Evolutionary conservation across 2,888 invertebrate species (phyloP).

Genomic region (Cephus sareptanus): DNA sequence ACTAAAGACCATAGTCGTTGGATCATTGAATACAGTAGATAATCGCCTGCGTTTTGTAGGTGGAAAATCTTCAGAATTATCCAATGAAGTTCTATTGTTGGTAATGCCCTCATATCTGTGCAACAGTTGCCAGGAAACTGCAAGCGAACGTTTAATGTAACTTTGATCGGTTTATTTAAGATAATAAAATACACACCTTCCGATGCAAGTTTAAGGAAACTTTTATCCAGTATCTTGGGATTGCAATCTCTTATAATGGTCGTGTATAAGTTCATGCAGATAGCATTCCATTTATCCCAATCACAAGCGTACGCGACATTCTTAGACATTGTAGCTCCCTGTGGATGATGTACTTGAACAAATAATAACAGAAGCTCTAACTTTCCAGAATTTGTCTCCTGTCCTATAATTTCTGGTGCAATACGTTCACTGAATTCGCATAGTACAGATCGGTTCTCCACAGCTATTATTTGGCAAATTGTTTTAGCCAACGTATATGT

Average conservation of each 20-base stretch:
- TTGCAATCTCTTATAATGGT: constrained; percentile 57
- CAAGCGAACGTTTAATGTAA: constrained; percentile 43
- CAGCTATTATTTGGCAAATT: constrained; percentile 65
- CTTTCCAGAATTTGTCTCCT: constrained; percentile 55
- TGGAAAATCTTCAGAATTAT: constrained; percentile 8
- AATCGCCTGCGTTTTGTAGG: constrained; percentile 52
- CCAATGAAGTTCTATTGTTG: constrained; percentile 7
- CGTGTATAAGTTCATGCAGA: constrained; percentile 60
- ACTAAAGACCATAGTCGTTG: constrained; percentile 48
- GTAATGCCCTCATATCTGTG: constrained; percentile 27
- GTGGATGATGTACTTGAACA: constrained; percentile 69
- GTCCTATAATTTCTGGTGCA: constrained; percentile 65
- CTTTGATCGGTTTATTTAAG: constrained; percentile 24
- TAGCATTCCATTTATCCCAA: constrained; percentile 65
- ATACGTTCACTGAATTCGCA: constrained; percentile 70
- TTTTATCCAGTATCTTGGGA: constrained; percentile 34
- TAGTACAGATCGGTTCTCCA: constrained; percentile 68
- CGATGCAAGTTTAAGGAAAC: constrained; percentile 45
- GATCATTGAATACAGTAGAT: constrained; percentile 39
- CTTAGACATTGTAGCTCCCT: constrained; percentile 57
- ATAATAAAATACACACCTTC: constrained; percentile 49
- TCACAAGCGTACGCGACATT: constrained; percentile 61
- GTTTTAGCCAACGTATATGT: constrained; percentile 44
- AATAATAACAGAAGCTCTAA: constrained; percentile 68
- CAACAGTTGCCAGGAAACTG: constrained; percentile 62